These are phyloP conservation scores for Anticlea derivata DNA, from an alignment of 2,888 invertebrate species.

Conservation along the genomic window DNA sequence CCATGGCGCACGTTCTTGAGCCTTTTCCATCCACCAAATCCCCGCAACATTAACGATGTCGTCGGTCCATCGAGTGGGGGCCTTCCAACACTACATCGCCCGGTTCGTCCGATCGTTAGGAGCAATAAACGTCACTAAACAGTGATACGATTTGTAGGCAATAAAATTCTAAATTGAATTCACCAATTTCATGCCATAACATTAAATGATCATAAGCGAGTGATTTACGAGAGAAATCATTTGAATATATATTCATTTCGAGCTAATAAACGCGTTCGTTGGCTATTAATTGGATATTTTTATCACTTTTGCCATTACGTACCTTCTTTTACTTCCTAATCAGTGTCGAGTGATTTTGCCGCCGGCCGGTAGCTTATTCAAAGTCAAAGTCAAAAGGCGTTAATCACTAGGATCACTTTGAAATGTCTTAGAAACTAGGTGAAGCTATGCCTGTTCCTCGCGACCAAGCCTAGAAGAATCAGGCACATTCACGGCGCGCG, in stretches of 20 bases:
- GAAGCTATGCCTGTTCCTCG: too few species aligned
- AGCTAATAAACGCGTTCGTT: constrained; percentile 18
- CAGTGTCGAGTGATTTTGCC: constrained; percentile 5
- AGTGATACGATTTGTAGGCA: constrained; percentile 17
- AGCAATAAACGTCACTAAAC: constrained; percentile 3
- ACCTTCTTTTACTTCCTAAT: constrained; percentile 17
- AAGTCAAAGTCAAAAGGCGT: too few species aligned
- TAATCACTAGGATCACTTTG: too few species aligned
- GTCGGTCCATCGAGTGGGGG: too few species aligned
- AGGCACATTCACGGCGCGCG: too few species aligned
- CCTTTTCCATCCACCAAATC: too few species aligned
- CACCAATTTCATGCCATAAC: constrained; percentile 24
- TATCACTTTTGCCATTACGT: constrained; percentile 9
- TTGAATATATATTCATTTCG: constrained; percentile 19
- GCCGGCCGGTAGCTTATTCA: constrained; percentile 4
- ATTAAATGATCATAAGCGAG: constrained; percentile 20
- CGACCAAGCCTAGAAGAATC: too few species aligned
- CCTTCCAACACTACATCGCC: too few species aligned
- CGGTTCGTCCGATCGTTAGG: too few species aligned
- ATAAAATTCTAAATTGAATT: constrained; percentile 23
- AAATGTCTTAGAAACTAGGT: too few species aligned
- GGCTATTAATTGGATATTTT: constrained; percentile 20
- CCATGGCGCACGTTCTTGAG: too few species aligned
- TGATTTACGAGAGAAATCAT: constrained; percentile 26
- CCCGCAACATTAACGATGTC: too few species aligned